Evolutionary conservation across 2,888 invertebrate species (phyloP), one percentile per base, ranked within the genome.

Genomic region (Macropis europaea): DNA sequence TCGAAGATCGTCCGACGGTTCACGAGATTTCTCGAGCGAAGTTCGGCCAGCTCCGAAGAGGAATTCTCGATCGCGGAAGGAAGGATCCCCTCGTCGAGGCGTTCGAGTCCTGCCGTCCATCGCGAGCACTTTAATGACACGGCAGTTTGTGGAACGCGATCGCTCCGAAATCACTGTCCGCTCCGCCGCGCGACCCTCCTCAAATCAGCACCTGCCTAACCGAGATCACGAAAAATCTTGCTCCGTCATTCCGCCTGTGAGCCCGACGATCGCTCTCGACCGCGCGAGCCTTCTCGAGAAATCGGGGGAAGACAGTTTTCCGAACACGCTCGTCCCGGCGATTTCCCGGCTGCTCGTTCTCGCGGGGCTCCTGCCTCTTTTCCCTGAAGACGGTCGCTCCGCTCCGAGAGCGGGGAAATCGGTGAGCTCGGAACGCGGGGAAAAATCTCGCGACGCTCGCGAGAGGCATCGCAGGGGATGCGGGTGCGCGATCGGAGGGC

Each of bases 161-260:
- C 76, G 57, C 61, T 26, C 56, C 53, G 48, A 68, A 76, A 80
- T 81, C 78, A 70, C 61, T 68, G 76, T 42, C 36, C 47, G 36
- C 45, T 59, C 59, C 57, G 60, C 52, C 69, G 38, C 69, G 38
- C 66, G 77, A 74, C 69, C 81, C 81, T 79, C 81, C 81, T 70
- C 57, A 77, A 82, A 82, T 82, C 82, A 82, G 76, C 82, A 82
- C 82, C 82, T 82, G 81, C 76, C 77, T 77, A 77, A 77, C 79
- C 69, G 71, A 61, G 68, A 64, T 64, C 61, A 71, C 66, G 63
- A 64, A 54, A 63, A 77, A 82, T 82, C 66, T 71, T 47, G 79
- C 81, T 15, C 2, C 66, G 71, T 81, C 81, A 81, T 61, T 69
- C 54, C 30, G 7, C 34, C 19, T 13, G 13, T 13, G 52, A 22